Percentiles rank a stretch among this genome's conserved stretches.
Conservation (phyloP, 2,113 vertebrate species). For the Gambusia affinis region DNA sequence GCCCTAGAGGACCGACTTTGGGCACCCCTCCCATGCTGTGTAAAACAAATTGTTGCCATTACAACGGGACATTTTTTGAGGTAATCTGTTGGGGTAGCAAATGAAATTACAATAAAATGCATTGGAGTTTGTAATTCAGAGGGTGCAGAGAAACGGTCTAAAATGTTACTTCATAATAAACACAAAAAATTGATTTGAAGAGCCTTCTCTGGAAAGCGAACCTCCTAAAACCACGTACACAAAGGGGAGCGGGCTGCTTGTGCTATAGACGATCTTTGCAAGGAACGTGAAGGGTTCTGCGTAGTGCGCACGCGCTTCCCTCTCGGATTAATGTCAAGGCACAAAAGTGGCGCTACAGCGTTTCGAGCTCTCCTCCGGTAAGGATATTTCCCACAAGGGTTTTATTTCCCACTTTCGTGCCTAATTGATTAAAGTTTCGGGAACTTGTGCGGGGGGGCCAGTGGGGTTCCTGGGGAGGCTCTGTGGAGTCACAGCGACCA, state of each 20-base stretch:
- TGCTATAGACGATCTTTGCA: constrained; percentile 46
- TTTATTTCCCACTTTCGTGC: constrained; percentile 54
- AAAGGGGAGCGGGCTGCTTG: neutral
- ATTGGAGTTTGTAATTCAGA: no score
- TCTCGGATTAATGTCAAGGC: constrained; percentile 82
- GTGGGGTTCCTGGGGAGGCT: constrained; percentile 23
- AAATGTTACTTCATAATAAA: no score
- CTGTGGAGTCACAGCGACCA: constrained; percentile 35
- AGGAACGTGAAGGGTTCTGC: constrained; percentile 58
- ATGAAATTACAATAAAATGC: no score
- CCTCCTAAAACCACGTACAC: constrained; percentile 31
- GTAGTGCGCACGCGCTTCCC: constrained; percentile 78
- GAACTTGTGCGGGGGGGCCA: constrained; percentile 64
- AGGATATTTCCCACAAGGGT: constrained; percentile 67
- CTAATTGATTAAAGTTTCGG: constrained; percentile 74
- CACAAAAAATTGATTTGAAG: no score
- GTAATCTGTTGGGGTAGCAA: neutral
- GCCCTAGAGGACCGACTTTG: no score
- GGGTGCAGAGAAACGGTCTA: no score
- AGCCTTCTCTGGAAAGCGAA: neutral
- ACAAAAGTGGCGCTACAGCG: constrained; percentile 86
- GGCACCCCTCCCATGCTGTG: no score
- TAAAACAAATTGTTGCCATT: neutral
- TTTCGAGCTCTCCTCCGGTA: constrained; percentile 81
- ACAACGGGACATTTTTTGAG: neutral